Evolutionary conservation across 2,797 vertebrate genomes (phyloP).

Genomic region (Cyprinella venusta): DNA sequence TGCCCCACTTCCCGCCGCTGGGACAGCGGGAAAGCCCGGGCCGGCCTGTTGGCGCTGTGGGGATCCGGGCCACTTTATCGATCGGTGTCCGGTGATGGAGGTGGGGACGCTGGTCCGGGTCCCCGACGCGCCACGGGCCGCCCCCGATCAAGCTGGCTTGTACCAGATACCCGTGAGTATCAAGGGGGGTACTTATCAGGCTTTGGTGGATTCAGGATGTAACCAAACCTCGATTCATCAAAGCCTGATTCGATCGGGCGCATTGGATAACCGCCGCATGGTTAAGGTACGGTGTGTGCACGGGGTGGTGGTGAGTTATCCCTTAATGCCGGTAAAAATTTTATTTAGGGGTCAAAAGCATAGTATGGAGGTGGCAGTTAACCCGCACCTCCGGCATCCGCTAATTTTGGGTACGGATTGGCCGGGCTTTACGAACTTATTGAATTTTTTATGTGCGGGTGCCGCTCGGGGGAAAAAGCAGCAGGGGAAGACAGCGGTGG

Average conservation of each 20-base stretch:
- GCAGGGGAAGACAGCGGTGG: rapidly evolving
- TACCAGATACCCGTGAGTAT: no score
- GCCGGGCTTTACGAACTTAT: not conserved
- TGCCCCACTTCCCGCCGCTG: no score
- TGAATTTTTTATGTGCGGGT: not conserved
- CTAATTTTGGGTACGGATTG: not conserved
- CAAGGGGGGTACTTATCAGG: no score
- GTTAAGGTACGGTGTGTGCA: not conserved
- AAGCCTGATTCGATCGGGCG: not conserved
- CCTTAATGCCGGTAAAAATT: not conserved
- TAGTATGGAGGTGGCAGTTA: not conserved
- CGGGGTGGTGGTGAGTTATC: not conserved
- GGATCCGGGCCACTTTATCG: no score
- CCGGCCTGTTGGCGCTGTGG: no score
- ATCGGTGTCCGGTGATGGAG: no score
- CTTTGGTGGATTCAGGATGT: not conserved
- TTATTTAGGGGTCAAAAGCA: not conserved
- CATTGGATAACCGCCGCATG: not conserved
- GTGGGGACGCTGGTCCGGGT: no score
- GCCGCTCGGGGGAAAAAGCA: not conserved
- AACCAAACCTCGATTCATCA: not conserved
- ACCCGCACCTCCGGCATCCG: no score
- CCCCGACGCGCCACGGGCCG: no score
- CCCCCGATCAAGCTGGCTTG: no score
- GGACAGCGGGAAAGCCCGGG: no score